Base-by-base conservation (phyloP, 2,797 vertebrate species). In the Halcyon chelicuti region DNA sequence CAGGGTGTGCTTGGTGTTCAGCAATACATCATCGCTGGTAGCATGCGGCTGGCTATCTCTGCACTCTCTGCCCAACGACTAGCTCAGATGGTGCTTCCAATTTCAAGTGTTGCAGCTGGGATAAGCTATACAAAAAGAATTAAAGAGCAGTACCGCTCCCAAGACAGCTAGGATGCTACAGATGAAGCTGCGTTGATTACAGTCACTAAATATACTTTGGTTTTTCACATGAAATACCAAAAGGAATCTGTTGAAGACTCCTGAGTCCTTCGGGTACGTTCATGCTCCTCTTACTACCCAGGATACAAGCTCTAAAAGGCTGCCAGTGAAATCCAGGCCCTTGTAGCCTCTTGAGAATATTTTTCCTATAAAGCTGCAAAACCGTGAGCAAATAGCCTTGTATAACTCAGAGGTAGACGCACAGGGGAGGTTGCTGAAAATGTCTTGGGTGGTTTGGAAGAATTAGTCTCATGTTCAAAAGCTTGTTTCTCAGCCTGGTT, bases 131-230 rank as follows among this genome's bases (percentile, higher is more conserved):
- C 78, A 87, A 86, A 92, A 80, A 81, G 66, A 93, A 72, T 82
- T 67, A 72, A 86, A 76, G 54, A 95, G 77, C 70, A 54, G 21
- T 47, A 86, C 74, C 78, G 70, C 78, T 94, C 88, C 92, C 70
- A 26, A 94, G 84, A 94, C 17, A 90, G 26, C 81, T 90, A 96
- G 81, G 46, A 85, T 3, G 14, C 94, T 95, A 97, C 17, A 7
- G 67, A 85, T 84, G 14, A 93, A 86, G 77, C 88, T 92, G 93
- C 55, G 76, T 85, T 82, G 37, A 89, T 90, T 77, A 94, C 40
- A 96, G 90, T 47, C 52, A 21, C 84, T 96, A 97, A 94, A 74
- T 52, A 70, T 60, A 74, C 96, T 97, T 97, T 97, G 96, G 95
- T 96, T 96, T 92, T 93, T 81, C 78, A 26, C 23, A 37, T 65